phyloP scores from a whole-genome alignment of 2,113 vertebrate species.

The Podilymbus podiceps region DNA sequence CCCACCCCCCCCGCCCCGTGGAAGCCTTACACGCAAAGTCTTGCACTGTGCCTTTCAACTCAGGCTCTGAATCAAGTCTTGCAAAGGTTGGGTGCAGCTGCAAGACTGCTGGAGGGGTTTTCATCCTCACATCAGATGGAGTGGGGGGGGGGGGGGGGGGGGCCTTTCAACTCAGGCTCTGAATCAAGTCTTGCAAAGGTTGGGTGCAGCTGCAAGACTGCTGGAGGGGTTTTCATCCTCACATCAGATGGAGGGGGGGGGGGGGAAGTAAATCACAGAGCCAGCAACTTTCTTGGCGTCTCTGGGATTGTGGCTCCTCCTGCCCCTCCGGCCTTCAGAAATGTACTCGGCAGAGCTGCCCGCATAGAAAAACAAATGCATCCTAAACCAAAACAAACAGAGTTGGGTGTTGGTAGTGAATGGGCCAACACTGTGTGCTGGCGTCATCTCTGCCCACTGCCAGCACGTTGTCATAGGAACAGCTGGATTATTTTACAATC shows the following conservation, averaged over 20 bases:
- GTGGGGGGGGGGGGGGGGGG: no score
- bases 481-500: conserved; percentile 68
- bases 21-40: not conserved
- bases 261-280: conserved; percentile 39
- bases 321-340: conserved; percentile 45
- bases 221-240: conserved; percentile 21
- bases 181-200: conserved; percentile 22
- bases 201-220: conserved; percentile 31
- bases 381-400: conserved; percentile 70
- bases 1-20: not conserved
- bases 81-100: conserved; percentile 35
- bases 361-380: conserved; percentile 55
- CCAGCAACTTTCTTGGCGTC: conserved; percentile 54
- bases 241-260: conserved; percentile 42
- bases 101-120: conserved; percentile 14
- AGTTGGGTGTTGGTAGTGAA: conserved; percentile 65
- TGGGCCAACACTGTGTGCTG: conserved; percentile 43
- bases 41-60: conserved; percentile 1
- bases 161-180: not conserved
- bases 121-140: conserved; percentile 33
- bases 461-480: conserved; percentile 70
- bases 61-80: conserved; percentile 7
- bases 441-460: conserved; percentile 67
- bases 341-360: conserved; percentile 32
- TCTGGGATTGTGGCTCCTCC: conserved; percentile 39